phyloP scores from a whole-genome alignment of 2,113 vertebrate species.

The Rousettus leschenaultii region DNA sequence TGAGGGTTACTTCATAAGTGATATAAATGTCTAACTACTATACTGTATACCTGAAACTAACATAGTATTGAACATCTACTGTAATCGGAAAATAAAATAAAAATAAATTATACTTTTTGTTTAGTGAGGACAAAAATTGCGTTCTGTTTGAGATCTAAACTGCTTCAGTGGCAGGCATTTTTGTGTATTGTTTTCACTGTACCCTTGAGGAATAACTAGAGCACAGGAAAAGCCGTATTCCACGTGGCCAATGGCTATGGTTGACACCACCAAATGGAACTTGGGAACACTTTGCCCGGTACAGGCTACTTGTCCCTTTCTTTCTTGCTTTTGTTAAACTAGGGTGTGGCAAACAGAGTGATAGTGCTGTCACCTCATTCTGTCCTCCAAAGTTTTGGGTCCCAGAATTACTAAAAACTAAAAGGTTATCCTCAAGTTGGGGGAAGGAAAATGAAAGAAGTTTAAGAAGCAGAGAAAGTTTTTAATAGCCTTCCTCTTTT shows the following conservation, averaged over 20 bases:
- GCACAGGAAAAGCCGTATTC: neutral
- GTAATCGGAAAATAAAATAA: too few relatives aligned
- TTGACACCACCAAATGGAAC: neutral
- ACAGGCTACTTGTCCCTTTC: neutral
- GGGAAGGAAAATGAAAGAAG: neutral
- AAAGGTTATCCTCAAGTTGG: neutral
- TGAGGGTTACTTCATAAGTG: too few relatives aligned
- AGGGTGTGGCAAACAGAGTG: neutral
- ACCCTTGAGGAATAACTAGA: neutral
- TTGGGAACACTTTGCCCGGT: neutral
- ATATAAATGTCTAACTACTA: too few relatives aligned
- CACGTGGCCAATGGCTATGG: neutral
- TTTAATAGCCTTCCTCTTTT: neutral
- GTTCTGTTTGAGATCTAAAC: slow-evolving; percentile 49
- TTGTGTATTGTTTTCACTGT: neutral
- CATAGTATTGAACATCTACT: too few relatives aligned
- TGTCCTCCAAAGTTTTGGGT: neutral
- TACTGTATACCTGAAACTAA: too few relatives aligned
- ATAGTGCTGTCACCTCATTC: neutral
- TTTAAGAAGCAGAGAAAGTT: neutral
- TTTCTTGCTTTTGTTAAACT: neutral
- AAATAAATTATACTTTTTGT: neutral
- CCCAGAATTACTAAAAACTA: neutral
- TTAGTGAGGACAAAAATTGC: neutral
- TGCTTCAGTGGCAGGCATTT: slow-evolving; percentile 12